Percentiles rank a stretch among this genome's conserved stretches.
These are phyloP conservation scores for Agrochola circellaris DNA, from an alignment of 2,888 invertebrate genomes.

Conservation along the genomic window DNA sequence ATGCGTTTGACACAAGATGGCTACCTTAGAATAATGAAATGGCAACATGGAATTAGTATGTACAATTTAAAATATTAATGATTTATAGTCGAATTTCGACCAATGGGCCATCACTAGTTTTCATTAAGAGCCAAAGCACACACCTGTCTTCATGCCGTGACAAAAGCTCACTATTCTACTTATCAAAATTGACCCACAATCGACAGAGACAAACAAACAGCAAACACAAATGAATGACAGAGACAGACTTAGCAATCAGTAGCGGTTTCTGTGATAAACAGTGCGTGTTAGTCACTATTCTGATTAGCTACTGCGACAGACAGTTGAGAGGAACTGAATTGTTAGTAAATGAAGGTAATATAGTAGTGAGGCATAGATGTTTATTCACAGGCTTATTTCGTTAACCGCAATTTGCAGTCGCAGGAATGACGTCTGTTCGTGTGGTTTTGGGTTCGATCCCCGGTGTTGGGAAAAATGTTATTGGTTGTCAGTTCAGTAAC, in stretches of 20 bases:
- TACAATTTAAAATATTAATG: too few species aligned
- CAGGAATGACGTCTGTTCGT: background rate
- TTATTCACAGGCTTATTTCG: background rate
- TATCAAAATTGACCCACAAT: slow-evolving; percentile 6
- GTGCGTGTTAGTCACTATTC: slow-evolving; percentile 28
- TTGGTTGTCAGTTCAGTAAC: too few species aligned
- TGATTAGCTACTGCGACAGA: slow-evolving; percentile 19
- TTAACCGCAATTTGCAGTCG: background rate
- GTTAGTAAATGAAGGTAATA: background rate
- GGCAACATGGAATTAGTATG: too few species aligned
- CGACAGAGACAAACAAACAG: slow-evolving; percentile 13
- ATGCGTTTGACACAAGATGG: too few species aligned
- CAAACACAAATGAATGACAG: slow-evolving; percentile 20
- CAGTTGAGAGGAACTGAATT: slow-evolving; percentile 6
- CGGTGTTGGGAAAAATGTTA: too few species aligned
- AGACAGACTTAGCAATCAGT: slow-evolving; percentile 32
- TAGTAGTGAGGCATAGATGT: background rate
- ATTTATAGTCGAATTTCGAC: too few species aligned
- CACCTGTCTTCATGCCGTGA: background rate
- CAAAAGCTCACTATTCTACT: slow-evolving; percentile 9
- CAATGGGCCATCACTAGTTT: too few species aligned
- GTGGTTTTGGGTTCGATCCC: too few species aligned
- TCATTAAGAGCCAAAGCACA: background rate
- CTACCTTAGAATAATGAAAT: too few species aligned
- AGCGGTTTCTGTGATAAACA: slow-evolving; percentile 39